Base-by-base conservation (phyloP, 1,140 invertebrate genomes). In the Bombyx mandarina region DNA sequence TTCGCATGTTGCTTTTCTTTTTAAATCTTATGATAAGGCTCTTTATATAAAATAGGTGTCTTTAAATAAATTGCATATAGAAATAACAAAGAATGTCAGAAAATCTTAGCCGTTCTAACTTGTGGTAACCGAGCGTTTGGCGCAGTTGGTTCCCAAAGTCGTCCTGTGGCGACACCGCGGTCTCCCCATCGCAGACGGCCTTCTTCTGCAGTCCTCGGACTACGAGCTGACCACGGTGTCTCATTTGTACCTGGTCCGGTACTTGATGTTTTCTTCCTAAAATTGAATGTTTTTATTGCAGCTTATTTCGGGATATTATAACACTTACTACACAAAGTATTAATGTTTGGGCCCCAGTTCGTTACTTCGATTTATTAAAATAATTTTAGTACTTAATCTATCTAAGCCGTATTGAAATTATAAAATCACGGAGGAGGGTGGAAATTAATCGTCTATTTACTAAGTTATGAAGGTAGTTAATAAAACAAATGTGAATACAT, bases 101-200 rank as follows among this genome's bases (percentile, higher is more conserved):
- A 48, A 12, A n/a, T n/a, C 6, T 47, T 43, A 45, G 49, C 58
- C 26, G 46, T 54, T 67, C 26, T 35, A 35, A 88, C 87, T 77
- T 88, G 86, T 47, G 87, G 87, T 56, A 89, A 60, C 58, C 87
- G 72, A 26, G 75, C 83, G 45, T 72, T 82, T 22, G 87, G 79
- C 0, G 82, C 82, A 45, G 90, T 90, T 7, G 91, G 90, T 65
- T 91, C 91, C 93, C 93, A 94, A 43, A 93, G 88, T 46, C 91
- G 86, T 10, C 90, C 91, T 7, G 91, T 90, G 26, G 90, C 90
- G 18, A 91, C 89, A 2, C 90, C 90, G 55, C 90, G 87, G 67
- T 92, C 91, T 0, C 91, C 92, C 93, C 93, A 94, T 61, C 90
- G 88, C 3, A 90, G 89, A 54, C 93, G 86, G 45, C 91, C 91